Base-by-base conservation (phyloP, 2,888 invertebrate species). In the Diploptera punctata region DNA sequence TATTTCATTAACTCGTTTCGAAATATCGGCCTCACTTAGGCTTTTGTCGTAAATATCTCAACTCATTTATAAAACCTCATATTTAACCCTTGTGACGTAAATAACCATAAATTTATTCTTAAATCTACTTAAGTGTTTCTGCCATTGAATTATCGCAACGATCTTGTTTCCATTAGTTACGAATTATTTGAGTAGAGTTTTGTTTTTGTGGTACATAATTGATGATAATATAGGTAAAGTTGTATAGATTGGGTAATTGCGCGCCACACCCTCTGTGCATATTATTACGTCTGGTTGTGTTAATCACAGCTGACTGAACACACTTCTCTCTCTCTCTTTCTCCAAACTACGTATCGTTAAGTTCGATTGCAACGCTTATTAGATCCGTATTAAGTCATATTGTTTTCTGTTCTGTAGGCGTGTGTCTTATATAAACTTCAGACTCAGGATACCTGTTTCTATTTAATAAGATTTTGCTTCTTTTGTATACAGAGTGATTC, bases 271-370 rank as follows among this genome's bases (percentile, higher is more conserved):
- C 47, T n/a, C 3, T n/a, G 3, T 47, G 7, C 47, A 47, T 47
- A 47, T 47, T 47, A 47, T 47, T 47, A 47, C n/a, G 47, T 47
- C 47, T 47, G n/a, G 9, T n/a, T n/a, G 47, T 47, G n/a, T 47
- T 47, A 47, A 47, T 47, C 47, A 47, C 47, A 47, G 9, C 47
- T 47, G 47, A 47, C n/a, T 47, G 47, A 47, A n/a, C 47, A 47
- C 47, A 47, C 9, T n/a, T 47, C 33, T 33, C 5, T 33, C 33
- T 33, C 10, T 33, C 10, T 33, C 10, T 33, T 33, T 33, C 5
- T 33, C 10, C n/a, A n/a, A n/a, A n/a, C n/a, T n/a, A 38, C 7
- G 7, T 38, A 38, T 9, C 38, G 38, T 9, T 38, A 38, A 13
- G 13, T 38, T 38, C 38, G 38, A 38, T 38, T 38, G 38, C 13